Evolutionary conservation across 2,797 vertebrate genomes (phyloP), one percentile per base, ranked within the genome.

Genomic region (Cyprinodon diabolis): DNA sequence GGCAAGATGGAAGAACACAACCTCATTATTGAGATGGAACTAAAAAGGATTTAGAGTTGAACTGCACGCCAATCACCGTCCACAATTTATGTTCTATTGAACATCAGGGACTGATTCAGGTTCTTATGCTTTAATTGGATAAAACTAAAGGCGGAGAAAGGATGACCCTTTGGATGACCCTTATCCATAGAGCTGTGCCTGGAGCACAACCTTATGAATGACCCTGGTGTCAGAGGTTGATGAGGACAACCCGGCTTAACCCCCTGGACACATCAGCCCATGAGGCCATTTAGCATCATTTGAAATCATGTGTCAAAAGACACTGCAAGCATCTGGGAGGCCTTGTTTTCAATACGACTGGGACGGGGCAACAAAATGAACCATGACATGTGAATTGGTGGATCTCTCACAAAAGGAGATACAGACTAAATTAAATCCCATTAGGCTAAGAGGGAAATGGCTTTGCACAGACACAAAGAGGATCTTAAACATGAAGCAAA

Each of bases 151-250:
- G 82, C 76, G 73, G 88, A 78, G 79, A 67, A 56, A 78, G 75
- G 86, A 78, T 71, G 91, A 94, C 92, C 94, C 90, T 74, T 88
- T 69, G 81, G 58, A 19, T 90, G 91, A 95, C 93, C 92, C 87
- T 81, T 89, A 86, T 89, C 88, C 91, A 89, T 90, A 84, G 79
- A 87, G 79, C 81, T 13, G 75, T 86, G 87, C 86, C 89, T 78
- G 77, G 74, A 92, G 91, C 87, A 80, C 77, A 84, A 90, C 91
- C 92, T 87, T 69, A 75, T 82, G 85, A 87, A 82, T 93, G 93
- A 94, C 94, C 93, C 88, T n/a, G 63, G 86, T 90, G 94, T 95
- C 94, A 95, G 81, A 91, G 94, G 94, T 94, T 86, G 91, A 93
- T 89, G 91, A 83, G 92, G 87, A 90, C 86, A 89, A 84, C 90